These are phyloP conservation scores for Scaptodrosophila latifasciaeformis DNA, from an alignment of 2,888 invertebrate species.

Conservation along the genomic window DNA sequence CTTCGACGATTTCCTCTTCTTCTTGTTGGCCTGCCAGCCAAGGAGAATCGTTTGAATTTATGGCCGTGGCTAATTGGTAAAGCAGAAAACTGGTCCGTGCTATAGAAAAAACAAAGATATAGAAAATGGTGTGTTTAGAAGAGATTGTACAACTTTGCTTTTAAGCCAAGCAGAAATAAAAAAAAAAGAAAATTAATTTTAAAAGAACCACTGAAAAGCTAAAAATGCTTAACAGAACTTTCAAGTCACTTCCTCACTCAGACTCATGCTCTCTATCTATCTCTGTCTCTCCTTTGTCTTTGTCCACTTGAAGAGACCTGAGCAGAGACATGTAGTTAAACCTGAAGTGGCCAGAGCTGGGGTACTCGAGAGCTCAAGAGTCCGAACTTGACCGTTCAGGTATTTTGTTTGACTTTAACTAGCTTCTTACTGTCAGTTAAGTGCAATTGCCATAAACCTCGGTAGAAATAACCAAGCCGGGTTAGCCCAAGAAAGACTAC, in stretches of 20 bases:
- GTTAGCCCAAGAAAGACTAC: too few relatives aligned
- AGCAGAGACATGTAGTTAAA: too few relatives aligned
- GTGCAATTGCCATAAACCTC: slow-evolving; percentile 36
- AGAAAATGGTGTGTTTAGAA: slow-evolving; percentile 7
- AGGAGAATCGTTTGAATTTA: slow-evolving; percentile 45
- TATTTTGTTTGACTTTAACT: slow-evolving; percentile 38
- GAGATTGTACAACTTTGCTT: slow-evolving; percentile 24
- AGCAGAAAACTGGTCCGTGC: slow-evolving; percentile 55
- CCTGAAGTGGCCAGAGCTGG: too few relatives aligned
- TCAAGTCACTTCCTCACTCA: slow-evolving; percentile 10
- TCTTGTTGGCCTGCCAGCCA: slow-evolving; percentile 20
- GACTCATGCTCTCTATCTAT: slow-evolving; percentile 8
- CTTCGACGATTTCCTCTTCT: slow-evolving; percentile 22
- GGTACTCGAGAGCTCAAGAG: slow-evolving; percentile 18
- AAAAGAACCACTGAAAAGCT: too few relatives aligned
- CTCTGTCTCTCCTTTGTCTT: background rate
- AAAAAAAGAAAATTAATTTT: slow-evolving; percentile 47
- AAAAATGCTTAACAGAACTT: too few relatives aligned
- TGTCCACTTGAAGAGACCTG: too few relatives aligned
- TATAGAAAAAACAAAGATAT: slow-evolving; percentile 21
- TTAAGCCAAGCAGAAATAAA: slow-evolving; percentile 11
- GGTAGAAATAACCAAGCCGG: too few relatives aligned
- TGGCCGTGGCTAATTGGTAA: slow-evolving; percentile 61
- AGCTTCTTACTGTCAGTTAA: slow-evolving; percentile 51
- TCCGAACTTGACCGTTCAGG: slow-evolving; percentile 21